Conservation (phyloP, 1,140 invertebrate genomes). For the Lordiphosa stackelbergi region DNA sequence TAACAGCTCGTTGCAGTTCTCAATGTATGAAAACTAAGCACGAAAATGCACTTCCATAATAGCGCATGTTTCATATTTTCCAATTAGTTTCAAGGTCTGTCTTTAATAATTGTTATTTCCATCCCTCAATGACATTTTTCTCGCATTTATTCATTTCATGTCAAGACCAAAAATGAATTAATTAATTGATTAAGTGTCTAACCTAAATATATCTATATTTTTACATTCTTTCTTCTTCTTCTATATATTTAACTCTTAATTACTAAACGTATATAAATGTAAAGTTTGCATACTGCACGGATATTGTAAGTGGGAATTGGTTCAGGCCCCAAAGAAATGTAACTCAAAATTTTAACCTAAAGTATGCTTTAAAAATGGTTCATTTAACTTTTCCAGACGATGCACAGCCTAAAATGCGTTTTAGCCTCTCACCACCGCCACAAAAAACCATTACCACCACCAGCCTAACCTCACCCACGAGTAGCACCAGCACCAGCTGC, state of each 20-base stretch:
- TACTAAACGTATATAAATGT: conserved; percentile 43
- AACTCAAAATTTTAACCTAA: not conserved
- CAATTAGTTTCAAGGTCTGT: too few species aligned
- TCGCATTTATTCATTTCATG: conserved; percentile 18
- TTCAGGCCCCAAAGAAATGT: not conserved
- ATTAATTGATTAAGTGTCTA: conserved; percentile 51
- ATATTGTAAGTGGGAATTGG: conserved; percentile 71
- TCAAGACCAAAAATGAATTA: conserved; percentile 19
- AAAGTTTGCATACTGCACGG: conserved; percentile 77
- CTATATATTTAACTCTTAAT: conserved; percentile 14
- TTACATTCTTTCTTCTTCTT: conserved; percentile 65
- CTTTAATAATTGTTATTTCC: too few species aligned
- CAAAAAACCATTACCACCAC: conserved; percentile 55
- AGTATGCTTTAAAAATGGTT: conserved; percentile 26
- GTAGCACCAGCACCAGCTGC: conserved; percentile 13
- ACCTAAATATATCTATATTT: conserved; percentile 47
- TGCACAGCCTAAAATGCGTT: conserved; percentile 76
- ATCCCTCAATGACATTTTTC: conserved; percentile 42
- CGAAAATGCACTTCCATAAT: conserved; percentile 24
- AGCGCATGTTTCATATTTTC: conserved; percentile 19
- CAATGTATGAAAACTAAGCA: conserved; percentile 8
- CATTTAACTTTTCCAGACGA: conserved; percentile 64
- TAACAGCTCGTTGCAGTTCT: too few species aligned
- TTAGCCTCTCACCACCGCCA: conserved; percentile 74
- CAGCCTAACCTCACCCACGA: conserved; percentile 60